Base-by-base conservation (phyloP, 1,140 invertebrate genomes). In the Chymomyza costata region DNA sequence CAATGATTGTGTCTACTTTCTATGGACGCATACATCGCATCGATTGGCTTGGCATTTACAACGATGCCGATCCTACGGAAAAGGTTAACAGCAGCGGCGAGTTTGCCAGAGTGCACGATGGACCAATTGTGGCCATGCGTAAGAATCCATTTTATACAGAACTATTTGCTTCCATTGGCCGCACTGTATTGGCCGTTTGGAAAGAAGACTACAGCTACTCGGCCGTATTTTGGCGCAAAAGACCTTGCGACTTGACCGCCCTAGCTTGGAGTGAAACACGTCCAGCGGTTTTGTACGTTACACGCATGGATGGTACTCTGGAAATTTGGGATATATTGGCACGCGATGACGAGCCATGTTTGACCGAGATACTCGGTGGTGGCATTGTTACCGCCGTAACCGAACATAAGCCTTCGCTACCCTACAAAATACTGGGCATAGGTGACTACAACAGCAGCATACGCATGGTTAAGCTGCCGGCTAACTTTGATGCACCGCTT, bases 71-170 rank as follows among this genome's bases (percentile, higher is more conserved):
- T 3, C 47, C 84, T 21, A 85, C 86, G 68, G 87, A 85, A 57
- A 71, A 60, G 67, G 88, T 73, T 65, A 87, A 55, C 71, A 82
- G 55, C 81, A 62, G 51, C 86, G 87, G 74, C 46, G 84, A 18
- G 87, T 84, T 50, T 87, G 87, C 56, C 84, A 70, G 50, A 28
- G 88, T 91, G 41, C 92, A 93, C 65, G 90, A 93, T 66, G 92
- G 92, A 0, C 89, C 91, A 1, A 74, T 93, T 10, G 86, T 87
- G 1, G 83, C 87, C 16, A 70, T 88, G 2, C 69, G 87, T 19
- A 88, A 88, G 73, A 91, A 91, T 63, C 87, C 86, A 5, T 87
- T 88, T 51, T 82, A 88, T 7, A 68, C 80, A 5, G 81, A 89
- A 39, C 54, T 90, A 2, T 87, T 90, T 31, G 78, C 90, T 1